Evolutionary conservation across 2,888 invertebrate species (phyloP).

Genomic region (Nemapogon koenigi): DNA sequence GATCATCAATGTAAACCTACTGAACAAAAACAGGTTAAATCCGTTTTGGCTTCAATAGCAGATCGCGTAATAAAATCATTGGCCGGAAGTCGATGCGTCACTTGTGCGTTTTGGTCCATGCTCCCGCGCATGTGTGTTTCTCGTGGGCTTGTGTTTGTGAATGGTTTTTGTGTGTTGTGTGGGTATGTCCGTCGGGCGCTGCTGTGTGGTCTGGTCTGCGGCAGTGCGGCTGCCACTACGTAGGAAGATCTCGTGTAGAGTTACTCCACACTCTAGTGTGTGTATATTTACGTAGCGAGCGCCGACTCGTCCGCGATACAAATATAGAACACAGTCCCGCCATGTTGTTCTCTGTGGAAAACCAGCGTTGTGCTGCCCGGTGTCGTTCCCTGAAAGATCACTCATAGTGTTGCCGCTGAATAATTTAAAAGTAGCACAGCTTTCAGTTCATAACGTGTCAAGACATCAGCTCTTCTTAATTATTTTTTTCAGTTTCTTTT

Average conservation of each 20-base stretch:
- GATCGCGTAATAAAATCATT: constrained; percentile 57
- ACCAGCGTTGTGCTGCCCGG: constrained; percentile 32
- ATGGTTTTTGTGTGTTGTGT: neutral
- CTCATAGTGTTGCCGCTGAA: constrained; percentile 31
- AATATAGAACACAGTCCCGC: constrained; percentile 60
- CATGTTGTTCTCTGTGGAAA: constrained; percentile 62
- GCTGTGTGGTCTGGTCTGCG: constrained; percentile 1
- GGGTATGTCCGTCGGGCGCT: constrained; percentile 21
- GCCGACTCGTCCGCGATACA: constrained; percentile 66
- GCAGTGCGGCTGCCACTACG: too few relatives aligned
- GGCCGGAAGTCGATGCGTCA: constrained; percentile 63
- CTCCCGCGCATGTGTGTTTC: constrained; percentile 22
- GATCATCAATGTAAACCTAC: constrained; percentile 2
- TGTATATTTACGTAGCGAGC: constrained; percentile 66
- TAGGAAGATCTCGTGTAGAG: constrained; percentile 42
- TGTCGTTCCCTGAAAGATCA: constrained; percentile 25
- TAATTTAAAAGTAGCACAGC: too few relatives aligned
- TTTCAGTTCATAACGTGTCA: too few relatives aligned
- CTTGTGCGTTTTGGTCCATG: constrained; percentile 50
- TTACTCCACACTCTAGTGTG: constrained; percentile 50
- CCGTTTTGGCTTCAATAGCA: constrained; percentile 26
- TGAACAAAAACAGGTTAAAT: constrained; percentile 13
- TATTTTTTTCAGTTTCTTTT: too few relatives aligned
- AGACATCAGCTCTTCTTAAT: too few relatives aligned
- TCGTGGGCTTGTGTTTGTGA: neutral